Evolutionary conservation across 2,888 invertebrate genomes (phyloP).

Genomic region (Dasysyrphus albostriatus): DNA sequence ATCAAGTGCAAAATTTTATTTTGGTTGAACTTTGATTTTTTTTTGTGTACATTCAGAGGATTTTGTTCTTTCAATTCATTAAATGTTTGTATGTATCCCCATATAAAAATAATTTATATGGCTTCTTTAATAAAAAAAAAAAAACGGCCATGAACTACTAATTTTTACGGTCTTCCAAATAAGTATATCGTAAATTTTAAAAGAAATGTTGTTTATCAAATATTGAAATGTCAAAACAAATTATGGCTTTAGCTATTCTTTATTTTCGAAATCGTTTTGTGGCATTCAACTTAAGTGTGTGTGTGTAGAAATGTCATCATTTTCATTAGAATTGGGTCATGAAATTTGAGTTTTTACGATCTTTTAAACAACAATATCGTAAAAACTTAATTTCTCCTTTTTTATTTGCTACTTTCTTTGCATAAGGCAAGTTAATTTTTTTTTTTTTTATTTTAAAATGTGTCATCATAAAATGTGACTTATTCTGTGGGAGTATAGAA

Average conservation of each 20-base stretch:
- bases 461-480: neutral
- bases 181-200: neutral
- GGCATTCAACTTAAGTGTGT: neutral
- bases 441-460: neutral
- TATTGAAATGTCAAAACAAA: neutral
- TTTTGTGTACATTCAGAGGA: neutral
- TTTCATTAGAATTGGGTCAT: conserved; percentile 49
- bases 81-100: neutral
- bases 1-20: conserved; percentile 30
- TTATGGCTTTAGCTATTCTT: neutral
- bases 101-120: neutral
- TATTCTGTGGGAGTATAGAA: neutral
- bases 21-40: conserved; percentile 22
- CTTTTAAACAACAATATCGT: conserved; percentile 3
- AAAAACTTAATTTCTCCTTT: conserved; percentile 35
- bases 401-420: conserved; percentile 4
- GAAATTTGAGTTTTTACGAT: conserved; percentile 45
- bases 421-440: conserved; percentile 3
- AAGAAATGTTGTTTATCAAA: neutral
- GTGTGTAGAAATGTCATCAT: neutral
- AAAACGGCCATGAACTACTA: conserved; percentile 49
- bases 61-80: neutral
- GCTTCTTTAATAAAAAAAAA: no score
- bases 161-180: conserved; percentile 37
- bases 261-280: neutral